These are phyloP conservation scores for Drosophila sordidapex DNA, from an alignment of 2,888 invertebrate genomes.

Conservation along the genomic window DNA sequence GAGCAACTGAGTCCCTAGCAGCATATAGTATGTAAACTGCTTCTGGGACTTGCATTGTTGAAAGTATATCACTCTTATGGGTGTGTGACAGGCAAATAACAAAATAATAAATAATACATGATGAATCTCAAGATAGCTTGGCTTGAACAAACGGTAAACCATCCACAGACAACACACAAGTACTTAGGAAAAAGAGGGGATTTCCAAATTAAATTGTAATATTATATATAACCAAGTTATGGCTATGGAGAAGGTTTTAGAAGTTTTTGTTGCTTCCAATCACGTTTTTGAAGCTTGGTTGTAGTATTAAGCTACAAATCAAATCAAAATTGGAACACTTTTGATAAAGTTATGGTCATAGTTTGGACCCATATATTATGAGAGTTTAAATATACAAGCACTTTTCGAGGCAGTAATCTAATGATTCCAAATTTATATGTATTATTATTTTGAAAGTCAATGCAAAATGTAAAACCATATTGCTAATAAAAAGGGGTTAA, in stretches of 20 bases:
- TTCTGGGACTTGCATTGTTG: constrained; percentile 1
- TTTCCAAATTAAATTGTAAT: not conserved
- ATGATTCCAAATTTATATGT: not conserved
- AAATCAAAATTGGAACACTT: too few species aligned
- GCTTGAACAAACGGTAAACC: not conserved
- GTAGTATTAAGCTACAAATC: not conserved
- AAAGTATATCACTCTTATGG: not conserved
- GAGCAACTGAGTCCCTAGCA: constrained; percentile 22
- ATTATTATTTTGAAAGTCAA: not conserved
- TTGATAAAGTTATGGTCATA: too few species aligned
- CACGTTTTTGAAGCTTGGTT: rapidly evolving
- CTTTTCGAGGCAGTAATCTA: too few species aligned
- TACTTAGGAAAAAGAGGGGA: not conserved
- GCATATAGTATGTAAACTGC: not conserved
- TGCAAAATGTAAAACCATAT: rapidly evolving
- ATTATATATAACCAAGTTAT: not conserved
- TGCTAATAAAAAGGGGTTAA: not conserved
- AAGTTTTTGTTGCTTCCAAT: not conserved
- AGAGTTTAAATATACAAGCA: too few species aligned
- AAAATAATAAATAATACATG: not conserved
- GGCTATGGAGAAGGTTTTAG: too few species aligned
- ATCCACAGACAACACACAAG: not conserved
- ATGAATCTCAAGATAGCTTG: not conserved
- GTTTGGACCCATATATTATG: too few species aligned
- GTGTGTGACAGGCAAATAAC: not conserved